Base-by-base conservation (phyloP, 2,113 vertebrate genomes). In the Pomatostomus ruficeps region DNA sequence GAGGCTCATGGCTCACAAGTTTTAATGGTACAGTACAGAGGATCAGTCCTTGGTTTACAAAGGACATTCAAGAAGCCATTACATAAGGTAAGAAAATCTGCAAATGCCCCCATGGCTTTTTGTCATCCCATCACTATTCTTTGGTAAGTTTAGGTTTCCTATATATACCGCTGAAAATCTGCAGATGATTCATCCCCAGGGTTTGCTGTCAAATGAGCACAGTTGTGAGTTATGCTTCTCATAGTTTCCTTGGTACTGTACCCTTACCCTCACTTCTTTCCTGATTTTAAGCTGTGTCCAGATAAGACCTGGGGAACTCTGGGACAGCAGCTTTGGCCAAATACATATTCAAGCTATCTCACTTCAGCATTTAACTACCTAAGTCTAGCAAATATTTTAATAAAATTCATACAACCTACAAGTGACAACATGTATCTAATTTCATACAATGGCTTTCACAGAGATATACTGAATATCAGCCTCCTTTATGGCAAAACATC, bases 41-140 rank as follows among this genome's bases (percentile, higher is more conserved):
- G 68, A 95, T 88, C 86, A 89, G 68, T 23, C 68, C 85, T 70
- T 6, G 1, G 16, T 91, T 86, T 89, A 62, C 58, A 94, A 96
- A 96, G 88, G 77, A 93, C 87, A 67, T 63, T 51, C n/a, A 46
- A 70, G 57, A 93, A 84, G 36, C 19, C 81, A 63, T 89, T 89
- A 93, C 35, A 62, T 89, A 89, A 85, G n/a, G 91, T 77, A 93
- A 75, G 89, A 92, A 83, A 94, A 73, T 86, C 75, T 23, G 54
- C 85, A 91, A 82, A 84, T 88, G 76, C 48, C 89, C 38, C 54
- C 85, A 62, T 92, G 89, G 89, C 96, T 98, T 98, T 97, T 97
- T 98, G 97, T 98, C 96, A 97, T 96, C 93, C 98, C 97, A 92
- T 97, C 62, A 5, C 94, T 98, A 97, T 95, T 98, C 97, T 97